Conservation (phyloP, 2,797 vertebrate species). For the Pelobates cultripes region DNA sequence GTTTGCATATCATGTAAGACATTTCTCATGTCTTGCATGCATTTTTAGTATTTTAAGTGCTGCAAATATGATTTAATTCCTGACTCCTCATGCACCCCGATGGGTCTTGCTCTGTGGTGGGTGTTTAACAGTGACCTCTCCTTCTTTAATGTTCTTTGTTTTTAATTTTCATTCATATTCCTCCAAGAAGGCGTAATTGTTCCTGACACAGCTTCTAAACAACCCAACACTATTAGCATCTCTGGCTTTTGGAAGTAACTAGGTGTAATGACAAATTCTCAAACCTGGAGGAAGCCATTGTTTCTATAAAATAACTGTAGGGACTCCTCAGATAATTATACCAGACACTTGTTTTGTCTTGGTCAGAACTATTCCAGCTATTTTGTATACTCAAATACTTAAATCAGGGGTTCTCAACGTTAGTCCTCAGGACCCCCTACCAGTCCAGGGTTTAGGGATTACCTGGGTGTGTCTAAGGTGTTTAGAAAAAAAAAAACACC, state of each 20-base stretch:
- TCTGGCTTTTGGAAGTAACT: conserved; percentile 65
- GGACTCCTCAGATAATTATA: conserved; percentile 64
- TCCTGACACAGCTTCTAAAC: conserved; percentile 68
- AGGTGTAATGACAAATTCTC: conserved; percentile 68
- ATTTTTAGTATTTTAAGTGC: too few relatives aligned
- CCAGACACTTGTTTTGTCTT: conserved; percentile 58
- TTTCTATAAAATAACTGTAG: conserved; percentile 65
- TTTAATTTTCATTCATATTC: conserved; percentile 64
- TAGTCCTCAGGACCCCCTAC: too few relatives aligned
- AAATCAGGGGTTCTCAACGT: too few relatives aligned
- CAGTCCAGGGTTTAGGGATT: too few relatives aligned
- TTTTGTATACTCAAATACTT: too few relatives aligned
- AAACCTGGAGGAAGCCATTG: conserved; percentile 65
- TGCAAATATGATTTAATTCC: neutral
- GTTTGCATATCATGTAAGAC: too few relatives aligned
- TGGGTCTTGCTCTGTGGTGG: neutral
- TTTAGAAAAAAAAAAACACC: too few relatives aligned
- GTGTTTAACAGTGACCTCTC: conserved; percentile 26
- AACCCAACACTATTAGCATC: conserved; percentile 68
- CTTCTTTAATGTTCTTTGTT: conserved; percentile 61
- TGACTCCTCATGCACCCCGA: conserved; percentile 15
- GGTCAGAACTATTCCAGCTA: neutral
- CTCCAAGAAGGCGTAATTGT: conserved; percentile 74
- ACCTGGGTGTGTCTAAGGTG: too few relatives aligned
- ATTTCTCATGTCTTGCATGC: too few relatives aligned